phyloP scores from a whole-genome alignment of 2,113 vertebrate species.

The Ictalurus furcatus region DNA sequence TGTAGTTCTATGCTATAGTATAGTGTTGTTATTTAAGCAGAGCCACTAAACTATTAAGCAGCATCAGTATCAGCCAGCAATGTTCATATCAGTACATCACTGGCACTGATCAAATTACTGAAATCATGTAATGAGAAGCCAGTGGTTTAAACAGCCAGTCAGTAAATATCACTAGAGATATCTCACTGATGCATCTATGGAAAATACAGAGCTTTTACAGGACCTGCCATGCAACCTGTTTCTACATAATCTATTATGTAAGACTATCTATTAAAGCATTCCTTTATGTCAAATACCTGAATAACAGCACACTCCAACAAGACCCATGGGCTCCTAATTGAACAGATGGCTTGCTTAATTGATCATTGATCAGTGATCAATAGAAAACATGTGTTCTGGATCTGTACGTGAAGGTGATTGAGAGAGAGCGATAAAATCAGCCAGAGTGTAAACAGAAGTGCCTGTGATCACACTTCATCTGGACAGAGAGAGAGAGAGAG shows the following conservation, averaged over 20 bases:
- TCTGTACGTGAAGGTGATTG: conserved; percentile 73
- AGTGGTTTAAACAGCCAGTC: background rate
- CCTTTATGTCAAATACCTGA: conserved; percentile 69
- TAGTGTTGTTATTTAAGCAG: background rate
- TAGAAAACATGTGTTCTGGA: conserved; percentile 73
- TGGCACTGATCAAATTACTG: background rate
- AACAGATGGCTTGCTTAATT: conserved; percentile 79
- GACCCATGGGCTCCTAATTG: conserved; percentile 70
- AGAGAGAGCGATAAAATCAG: conserved; percentile 73
- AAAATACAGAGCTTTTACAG: conserved; percentile 64
- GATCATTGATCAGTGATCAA: conserved; percentile 81
- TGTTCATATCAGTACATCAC: background rate
- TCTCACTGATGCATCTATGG: background rate
- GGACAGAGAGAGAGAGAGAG: conserved; percentile 39
- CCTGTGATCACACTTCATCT: conserved; percentile 58
- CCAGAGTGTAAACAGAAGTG: conserved; percentile 65
- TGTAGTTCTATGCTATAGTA: background rate
- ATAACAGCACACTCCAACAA: conserved; percentile 62
- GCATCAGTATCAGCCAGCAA: background rate
- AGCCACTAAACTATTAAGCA: background rate
- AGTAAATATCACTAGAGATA: background rate
- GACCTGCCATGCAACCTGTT: conserved; percentile 49
- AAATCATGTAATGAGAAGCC: background rate
- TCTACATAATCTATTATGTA: conserved; percentile 71
- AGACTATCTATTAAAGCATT: conserved; percentile 66